These are phyloP conservation scores for Brachyhypopomus gauderio DNA, from an alignment of 2,113 vertebrate species.

Conservation along the genomic window DNA sequence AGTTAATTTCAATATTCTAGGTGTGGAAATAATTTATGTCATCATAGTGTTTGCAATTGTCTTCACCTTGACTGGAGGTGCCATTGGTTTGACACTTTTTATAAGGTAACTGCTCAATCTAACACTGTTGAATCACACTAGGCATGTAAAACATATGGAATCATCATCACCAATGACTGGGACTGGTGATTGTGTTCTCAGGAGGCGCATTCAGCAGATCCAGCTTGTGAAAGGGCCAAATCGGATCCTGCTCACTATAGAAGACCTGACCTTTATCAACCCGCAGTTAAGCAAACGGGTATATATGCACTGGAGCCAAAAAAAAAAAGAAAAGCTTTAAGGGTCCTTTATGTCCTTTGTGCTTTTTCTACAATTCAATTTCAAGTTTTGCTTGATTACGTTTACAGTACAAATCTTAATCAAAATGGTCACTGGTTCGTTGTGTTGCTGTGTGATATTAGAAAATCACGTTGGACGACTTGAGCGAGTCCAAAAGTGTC, in stretches of 20 bases:
- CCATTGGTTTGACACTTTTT: slow-evolving; percentile 72
- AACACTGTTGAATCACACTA: background rate
- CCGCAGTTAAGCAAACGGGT: slow-evolving; percentile 85
- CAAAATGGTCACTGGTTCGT: background rate
- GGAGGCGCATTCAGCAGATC: slow-evolving; percentile 81
- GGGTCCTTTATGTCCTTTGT: too few relatives aligned
- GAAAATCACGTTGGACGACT: slow-evolving; percentile 82
- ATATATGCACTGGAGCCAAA: slow-evolving; percentile 35
- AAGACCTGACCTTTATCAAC: slow-evolving; percentile 87
- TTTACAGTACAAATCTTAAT: background rate
- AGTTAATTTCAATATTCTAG: slow-evolving; percentile 63
- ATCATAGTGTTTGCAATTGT: slow-evolving; percentile 71
- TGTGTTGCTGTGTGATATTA: slow-evolving; percentile 57
- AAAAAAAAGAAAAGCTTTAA: too few relatives aligned
- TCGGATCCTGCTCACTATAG: slow-evolving; percentile 82
- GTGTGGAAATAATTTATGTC: slow-evolving; percentile 75
- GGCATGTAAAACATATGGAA: background rate
- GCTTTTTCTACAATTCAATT: too few relatives aligned
- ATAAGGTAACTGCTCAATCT: slow-evolving; percentile 77
- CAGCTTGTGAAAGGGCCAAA: slow-evolving; percentile 86
- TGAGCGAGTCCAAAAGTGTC: slow-evolving; percentile 76
- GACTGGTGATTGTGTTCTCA: slow-evolving; percentile 54
- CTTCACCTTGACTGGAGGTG: slow-evolving; percentile 70
- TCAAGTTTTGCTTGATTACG: background rate
- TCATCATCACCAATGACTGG: background rate